Conservation (phyloP, 2,888 invertebrate genomes). For the Miltochrista miniata region DNA sequence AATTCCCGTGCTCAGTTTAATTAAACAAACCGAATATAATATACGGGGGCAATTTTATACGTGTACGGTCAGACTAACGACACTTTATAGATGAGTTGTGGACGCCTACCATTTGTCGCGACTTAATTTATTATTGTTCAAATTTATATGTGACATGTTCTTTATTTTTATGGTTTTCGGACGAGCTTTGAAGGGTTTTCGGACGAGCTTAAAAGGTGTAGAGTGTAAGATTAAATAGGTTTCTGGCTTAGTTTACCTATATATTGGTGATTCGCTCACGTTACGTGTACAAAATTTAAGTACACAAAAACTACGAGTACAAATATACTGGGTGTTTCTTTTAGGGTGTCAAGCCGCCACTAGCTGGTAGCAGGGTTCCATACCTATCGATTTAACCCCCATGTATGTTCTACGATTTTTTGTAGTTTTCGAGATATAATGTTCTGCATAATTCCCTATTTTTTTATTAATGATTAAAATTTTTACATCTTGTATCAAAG, state of each 20-base stretch:
- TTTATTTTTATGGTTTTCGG: conserved; percentile 22
- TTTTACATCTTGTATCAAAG: too few species aligned
- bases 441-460: too few species aligned
- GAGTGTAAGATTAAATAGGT: not conserved
- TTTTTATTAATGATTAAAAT: too few species aligned
- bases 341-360: too few species aligned
- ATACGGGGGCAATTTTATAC: conserved; percentile 56
- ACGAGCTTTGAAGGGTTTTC: conserved; percentile 15
- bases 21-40: conserved; percentile 71
- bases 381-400: too few species aligned
- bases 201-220: conserved; percentile 5
- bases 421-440: too few species aligned
- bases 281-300: too few species aligned
- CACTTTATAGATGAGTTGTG: conserved; percentile 43
- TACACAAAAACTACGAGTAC: too few species aligned
- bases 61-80: conserved; percentile 40
- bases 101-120: conserved; percentile 38
- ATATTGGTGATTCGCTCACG: not conserved
- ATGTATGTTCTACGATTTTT: too few species aligned
- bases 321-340: too few species aligned
- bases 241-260: not conserved
- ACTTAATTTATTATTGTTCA: conserved; percentile 42
- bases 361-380: too few species aligned
- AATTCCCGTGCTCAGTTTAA: conserved; percentile 58
- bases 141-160: conserved; percentile 28